Base-by-base conservation (phyloP, 1,140 invertebrate genomes). In the Drosophila watanabei region DNA sequence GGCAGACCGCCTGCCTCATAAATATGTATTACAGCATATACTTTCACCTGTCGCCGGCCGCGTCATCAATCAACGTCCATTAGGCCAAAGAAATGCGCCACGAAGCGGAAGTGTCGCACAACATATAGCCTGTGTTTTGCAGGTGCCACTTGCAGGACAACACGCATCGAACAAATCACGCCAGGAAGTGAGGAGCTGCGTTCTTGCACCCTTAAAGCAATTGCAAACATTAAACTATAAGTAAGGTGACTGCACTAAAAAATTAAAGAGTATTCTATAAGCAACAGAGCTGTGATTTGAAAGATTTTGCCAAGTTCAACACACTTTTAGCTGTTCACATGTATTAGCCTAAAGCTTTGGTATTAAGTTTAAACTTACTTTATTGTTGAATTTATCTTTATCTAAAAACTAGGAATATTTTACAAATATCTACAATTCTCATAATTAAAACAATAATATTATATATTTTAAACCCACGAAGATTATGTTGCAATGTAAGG, bases 61-160 rank as follows among this genome's bases (percentile, higher is more conserved):
- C 68, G 80, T 75, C 80, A 88, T 87, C 75, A 58, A 85, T 88
- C 85, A 89, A 89, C 69, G 84, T 88, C 81, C 69, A 80, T 89
- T 84, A 89, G 72, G 72, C 80, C 77, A 71, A 87, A 88, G 84
- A 88, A 87, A 80, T 62, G 68, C 84, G 76, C 48, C 65, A 63
- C 85, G 81, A 84, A 84, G 63, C 84, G 84, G 84, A 84, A 89
- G 77, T 89, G 85, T 68, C 45, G 70, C 76, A 70, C 71, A 86
- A 77, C 63, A 68, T 33, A 58, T 45, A 35, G 20, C 30, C 37
- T 3, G 30, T 70, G 58, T 66, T 75, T 75, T 37, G 71, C 56
- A 58, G 45, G 57, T 65, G 63, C 57, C 57, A 45, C 39, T 65
- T 62, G 14, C 57, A 24, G 20, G 51, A n/a, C 70, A 51, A 54